Evolutionary conservation across 23 tunicate genomes (phyloP).

Genomic region (Corella eumyota): DNA sequence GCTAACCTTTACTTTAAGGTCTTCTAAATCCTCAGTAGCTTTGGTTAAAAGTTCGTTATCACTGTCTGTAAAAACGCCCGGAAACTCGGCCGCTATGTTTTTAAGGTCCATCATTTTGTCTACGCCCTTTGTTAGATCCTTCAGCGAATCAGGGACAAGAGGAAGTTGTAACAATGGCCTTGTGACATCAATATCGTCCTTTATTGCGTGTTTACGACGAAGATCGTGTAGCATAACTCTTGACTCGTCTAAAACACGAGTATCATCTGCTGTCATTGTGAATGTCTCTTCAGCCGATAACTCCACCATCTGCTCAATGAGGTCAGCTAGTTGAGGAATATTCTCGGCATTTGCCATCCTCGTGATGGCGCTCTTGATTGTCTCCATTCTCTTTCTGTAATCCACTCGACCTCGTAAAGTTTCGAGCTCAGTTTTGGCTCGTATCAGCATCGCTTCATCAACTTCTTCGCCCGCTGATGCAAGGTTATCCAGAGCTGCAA

Average conservation of each 20-base stretch:
- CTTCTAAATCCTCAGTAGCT: slow-evolving; percentile 16
- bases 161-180: slow-evolving; percentile 29
- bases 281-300: slow-evolving; percentile 29
- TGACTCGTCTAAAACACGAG: slow-evolving; percentile 57
- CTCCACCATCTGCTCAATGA: slow-evolving; percentile 65
- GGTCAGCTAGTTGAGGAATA: slow-evolving; percentile 45
- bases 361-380: slow-evolving; percentile 57
- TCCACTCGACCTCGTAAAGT: slow-evolving; percentile 34
- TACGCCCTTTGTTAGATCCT: slow-evolving; percentile 23
- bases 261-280: slow-evolving; percentile 63
- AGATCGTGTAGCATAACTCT: slow-evolving; percentile 36
- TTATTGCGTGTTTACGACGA: slow-evolving; percentile 35
- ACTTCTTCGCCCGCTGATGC: slow-evolving; percentile 73
- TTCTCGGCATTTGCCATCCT: slow-evolving; percentile 36
- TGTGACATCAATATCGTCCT: slow-evolving; percentile 31
- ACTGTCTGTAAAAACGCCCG: slow-evolving; percentile 37
- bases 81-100: slow-evolving; percentile 26
- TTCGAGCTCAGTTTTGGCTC: slow-evolving; percentile 54
- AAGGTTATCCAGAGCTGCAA: slow-evolving; percentile 44
- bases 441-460: slow-evolving; percentile 45
- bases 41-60: slow-evolving; percentile 30
- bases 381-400: slow-evolving; percentile 63
- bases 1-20: slow-evolving; percentile 17
- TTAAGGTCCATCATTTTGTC: slow-evolving; percentile 41
- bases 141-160: slow-evolving; percentile 24